These are phyloP conservation scores for Euthynnus affinis DNA, from an alignment of 2,797 vertebrate species.

Conservation along the genomic window DNA sequence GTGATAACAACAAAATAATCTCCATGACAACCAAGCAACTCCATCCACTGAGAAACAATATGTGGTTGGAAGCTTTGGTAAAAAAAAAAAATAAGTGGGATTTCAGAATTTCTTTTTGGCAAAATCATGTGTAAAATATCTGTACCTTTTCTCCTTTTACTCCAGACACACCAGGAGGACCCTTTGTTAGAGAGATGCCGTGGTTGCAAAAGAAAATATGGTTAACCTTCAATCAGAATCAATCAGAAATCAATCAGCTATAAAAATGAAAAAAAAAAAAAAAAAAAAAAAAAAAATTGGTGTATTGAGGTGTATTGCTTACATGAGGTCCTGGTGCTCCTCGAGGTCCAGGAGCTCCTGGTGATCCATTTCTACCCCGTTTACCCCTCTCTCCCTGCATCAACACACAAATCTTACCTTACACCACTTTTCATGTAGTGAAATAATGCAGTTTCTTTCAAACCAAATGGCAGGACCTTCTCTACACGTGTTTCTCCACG, in stretches of 20 bases:
- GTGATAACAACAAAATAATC: too few relatives aligned
- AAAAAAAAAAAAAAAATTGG: not conserved
- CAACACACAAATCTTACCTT: not conserved
- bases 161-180: conserved; percentile 83
- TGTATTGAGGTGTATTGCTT: conserved; percentile 38
- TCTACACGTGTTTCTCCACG: not conserved
- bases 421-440: not conserved
- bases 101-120: too few relatives aligned
- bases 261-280: not conserved
- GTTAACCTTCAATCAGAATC: not conserved
- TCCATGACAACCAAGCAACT: too few relatives aligned
- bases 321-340: conserved; percentile 87
- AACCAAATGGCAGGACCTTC: not conserved
- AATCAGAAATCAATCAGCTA: not conserved
- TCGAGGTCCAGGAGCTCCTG: conserved; percentile 81
- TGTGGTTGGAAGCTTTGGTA: too few relatives aligned
- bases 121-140: not conserved
- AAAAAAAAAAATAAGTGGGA: too few relatives aligned
- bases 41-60: too few relatives aligned
- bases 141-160: conserved; percentile 89
- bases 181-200: conserved; percentile 73
- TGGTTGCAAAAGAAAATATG: not conserved
- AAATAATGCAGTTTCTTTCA: not conserved
- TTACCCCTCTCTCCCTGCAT: conserved; percentile 89
- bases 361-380: conserved; percentile 88